phyloP scores from a whole-genome alignment of 2,113 vertebrate genomes.

The Anoura caudifer region DNA sequence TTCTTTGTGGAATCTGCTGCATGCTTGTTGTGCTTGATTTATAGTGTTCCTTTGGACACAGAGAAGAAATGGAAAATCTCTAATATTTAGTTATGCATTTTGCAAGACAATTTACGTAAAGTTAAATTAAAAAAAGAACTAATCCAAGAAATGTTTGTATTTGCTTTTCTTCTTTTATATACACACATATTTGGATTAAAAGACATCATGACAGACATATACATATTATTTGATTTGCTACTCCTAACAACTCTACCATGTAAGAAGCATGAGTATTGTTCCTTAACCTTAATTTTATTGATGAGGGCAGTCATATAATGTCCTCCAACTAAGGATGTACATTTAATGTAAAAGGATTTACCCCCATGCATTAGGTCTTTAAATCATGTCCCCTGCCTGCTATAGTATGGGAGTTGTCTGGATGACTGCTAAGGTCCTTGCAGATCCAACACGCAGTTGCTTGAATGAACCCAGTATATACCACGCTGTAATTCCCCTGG shows the following conservation, averaged over 20 bases:
- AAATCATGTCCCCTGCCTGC: neutral
- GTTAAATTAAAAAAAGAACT: neutral
- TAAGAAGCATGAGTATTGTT: neutral
- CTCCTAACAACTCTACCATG: neutral
- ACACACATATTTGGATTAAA: neutral
- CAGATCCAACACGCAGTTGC: neutral
- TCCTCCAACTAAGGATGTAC: neutral
- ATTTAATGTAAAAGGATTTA: neutral
- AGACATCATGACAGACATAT: neutral
- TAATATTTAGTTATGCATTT: neutral
- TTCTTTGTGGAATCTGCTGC: neutral
- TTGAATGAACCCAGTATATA: constrained; percentile 38
- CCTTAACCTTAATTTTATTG: constrained; percentile 14
- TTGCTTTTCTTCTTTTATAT: neutral
- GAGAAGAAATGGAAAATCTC: neutral
- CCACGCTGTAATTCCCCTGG: constrained; percentile 53
- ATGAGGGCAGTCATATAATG: neutral
- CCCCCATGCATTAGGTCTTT: neutral
- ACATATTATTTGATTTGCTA: neutral
- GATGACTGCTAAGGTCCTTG: neutral
- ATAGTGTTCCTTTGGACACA: neutral
- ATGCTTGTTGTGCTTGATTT: neutral
- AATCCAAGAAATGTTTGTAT: neutral
- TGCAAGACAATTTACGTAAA: neutral
- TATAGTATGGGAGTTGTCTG: neutral